These are phyloP conservation scores for Stomatorhinus walkeri DNA, from an alignment of 2,797 vertebrate genomes.

Conservation along the genomic window DNA sequence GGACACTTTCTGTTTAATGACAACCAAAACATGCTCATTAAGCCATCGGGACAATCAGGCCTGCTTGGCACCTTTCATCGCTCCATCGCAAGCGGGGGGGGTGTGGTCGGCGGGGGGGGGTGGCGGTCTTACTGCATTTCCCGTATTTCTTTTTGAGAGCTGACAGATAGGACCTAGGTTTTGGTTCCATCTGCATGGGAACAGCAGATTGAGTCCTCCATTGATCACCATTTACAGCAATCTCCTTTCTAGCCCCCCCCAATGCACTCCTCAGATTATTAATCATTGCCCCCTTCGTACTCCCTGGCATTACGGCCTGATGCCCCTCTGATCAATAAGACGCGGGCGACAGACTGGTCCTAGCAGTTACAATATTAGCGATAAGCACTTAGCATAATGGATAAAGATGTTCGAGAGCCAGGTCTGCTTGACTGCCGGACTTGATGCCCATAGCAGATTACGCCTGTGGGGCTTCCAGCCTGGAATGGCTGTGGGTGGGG, in stretches of 20 bases:
- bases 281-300: neutral
- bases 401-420: neutral
- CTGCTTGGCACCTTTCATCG: neutral
- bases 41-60: neutral
- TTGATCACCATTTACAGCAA: too few relatives aligned
- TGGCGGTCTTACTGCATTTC: neutral
- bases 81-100: neutral
- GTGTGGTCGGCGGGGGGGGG: neutral
- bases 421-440: neutral
- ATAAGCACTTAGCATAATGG: neutral
- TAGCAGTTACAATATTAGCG: neutral
- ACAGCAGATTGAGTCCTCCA: too few relatives aligned
- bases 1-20: neutral
- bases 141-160: neutral
- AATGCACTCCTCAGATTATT: neutral
- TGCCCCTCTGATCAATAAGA: neutral
- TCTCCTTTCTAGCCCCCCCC: neutral
- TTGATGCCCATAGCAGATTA: neutral
- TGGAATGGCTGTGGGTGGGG: neutral
- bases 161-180: neutral
- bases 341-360: neutral
- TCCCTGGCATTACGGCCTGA: neutral
- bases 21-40: neutral
- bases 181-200: neutral
- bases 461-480: neutral